Evolutionary conservation across 2,888 invertebrate species (phyloP).

Genomic region (Troglohyphantes excavatus): DNA sequence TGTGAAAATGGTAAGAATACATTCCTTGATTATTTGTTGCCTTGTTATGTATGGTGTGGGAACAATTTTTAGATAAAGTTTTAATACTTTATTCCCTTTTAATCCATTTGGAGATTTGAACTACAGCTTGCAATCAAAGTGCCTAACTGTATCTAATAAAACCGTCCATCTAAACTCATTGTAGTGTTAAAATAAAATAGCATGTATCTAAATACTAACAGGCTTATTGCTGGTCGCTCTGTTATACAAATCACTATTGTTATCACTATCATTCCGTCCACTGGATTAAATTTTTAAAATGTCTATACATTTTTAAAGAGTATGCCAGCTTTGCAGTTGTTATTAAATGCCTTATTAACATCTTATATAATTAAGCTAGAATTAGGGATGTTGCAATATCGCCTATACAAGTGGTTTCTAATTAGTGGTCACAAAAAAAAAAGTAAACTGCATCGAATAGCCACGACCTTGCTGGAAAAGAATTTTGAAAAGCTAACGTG

Average conservation of each 20-base stretch:
- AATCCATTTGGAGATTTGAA: background rate
- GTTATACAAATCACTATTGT: slow-evolving; percentile 33
- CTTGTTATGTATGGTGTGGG: slow-evolving; percentile 38
- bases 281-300: slow-evolving; percentile 13
- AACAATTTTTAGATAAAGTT: slow-evolving; percentile 50
- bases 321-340: background rate
- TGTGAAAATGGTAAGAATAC: slow-evolving; percentile 21
- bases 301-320: background rate
- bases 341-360: background rate
- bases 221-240: background rate
- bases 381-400: too few species aligned
- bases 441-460: too few species aligned
- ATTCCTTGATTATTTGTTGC: slow-evolving; percentile 22
- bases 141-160: slow-evolving; percentile 36
- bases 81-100: background rate
- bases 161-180: slow-evolving; percentile 49
- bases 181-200: background rate
- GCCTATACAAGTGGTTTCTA: too few species aligned
- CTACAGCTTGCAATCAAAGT: slow-evolving; percentile 49
- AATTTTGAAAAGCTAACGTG: too few species aligned
- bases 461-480: too few species aligned
- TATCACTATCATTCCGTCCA: slow-evolving; percentile 46
- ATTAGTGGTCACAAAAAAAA: too few species aligned
- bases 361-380: background rate
- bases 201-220: background rate